These are phyloP conservation scores for Hoplodrina ambigua DNA, from an alignment of 2,888 invertebrate species.

Conservation along the genomic window DNA sequence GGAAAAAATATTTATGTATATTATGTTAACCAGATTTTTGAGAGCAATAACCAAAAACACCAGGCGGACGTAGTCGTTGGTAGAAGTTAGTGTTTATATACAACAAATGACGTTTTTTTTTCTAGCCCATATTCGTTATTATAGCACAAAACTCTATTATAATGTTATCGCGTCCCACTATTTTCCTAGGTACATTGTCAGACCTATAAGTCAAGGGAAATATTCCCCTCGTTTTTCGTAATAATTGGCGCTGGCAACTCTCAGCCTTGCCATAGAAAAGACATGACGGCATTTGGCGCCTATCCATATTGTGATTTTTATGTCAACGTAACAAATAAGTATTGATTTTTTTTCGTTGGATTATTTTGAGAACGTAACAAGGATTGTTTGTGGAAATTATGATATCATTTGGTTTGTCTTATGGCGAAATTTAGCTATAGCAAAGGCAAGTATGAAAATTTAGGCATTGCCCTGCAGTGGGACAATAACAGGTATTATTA, in stretches of 20 bases:
- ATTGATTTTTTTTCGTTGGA: not conserved
- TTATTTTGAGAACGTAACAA: not conserved
- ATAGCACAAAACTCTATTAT: not conserved
- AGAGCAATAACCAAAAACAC: too few relatives aligned
- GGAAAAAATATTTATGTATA: too few relatives aligned
- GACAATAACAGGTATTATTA: too few relatives aligned
- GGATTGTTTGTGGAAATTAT: not conserved
- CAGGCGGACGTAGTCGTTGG: too few relatives aligned
- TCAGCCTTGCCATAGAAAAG: constrained; percentile 26
- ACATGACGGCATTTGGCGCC: constrained; percentile 18
- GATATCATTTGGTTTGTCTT: not conserved
- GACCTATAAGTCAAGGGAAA: constrained; percentile 5
- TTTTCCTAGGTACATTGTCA: not conserved
- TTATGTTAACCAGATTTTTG: too few relatives aligned
- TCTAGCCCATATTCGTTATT: not conserved
- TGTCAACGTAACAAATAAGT: constrained; percentile 12
- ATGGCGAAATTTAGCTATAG: too few relatives aligned
- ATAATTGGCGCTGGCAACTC: constrained; percentile 15
- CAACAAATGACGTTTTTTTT: too few relatives aligned
- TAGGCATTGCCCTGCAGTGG: too few relatives aligned
- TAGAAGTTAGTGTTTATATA: too few relatives aligned
- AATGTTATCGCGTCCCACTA: not conserved
- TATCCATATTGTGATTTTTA: constrained; percentile 30
- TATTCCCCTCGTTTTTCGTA: constrained; percentile 8
- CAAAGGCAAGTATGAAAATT: too few relatives aligned